A percentile compares a stretch with the other conserved stretches of the same genome.
Evolutionary conservation across 2,113 vertebrate genomes (phyloP).

Genomic region (Gymnorhina tibicen): DNA sequence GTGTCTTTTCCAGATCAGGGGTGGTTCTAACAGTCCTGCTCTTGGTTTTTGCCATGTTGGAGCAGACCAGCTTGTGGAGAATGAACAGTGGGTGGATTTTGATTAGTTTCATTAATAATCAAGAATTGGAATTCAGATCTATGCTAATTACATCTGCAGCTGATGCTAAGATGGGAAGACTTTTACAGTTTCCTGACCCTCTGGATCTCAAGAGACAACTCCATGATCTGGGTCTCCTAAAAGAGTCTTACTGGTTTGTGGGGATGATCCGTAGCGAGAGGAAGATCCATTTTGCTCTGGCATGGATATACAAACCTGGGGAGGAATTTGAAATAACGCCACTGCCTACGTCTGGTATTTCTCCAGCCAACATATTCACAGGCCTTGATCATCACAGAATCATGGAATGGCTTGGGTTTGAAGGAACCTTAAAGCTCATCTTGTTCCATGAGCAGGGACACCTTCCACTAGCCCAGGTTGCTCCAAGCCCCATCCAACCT

Average conservation of each 20-base stretch:
- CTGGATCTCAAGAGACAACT: neutral
- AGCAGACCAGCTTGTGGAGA: neutral
- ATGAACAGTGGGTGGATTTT: neutral
- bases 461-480: neutral
- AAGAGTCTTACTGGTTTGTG: neutral
- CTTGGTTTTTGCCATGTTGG: neutral
- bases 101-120: neutral
- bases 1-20: neutral
- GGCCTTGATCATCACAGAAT: neutral
- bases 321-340: neutral
- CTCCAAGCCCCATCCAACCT: rapidly evolving
- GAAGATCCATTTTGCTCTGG: neutral
- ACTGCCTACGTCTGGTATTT: neutral
- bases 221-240: neutral
- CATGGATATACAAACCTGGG: neutral
- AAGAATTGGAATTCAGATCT: neutral
- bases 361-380: neutral
- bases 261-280: neutral
- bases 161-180: neutral
- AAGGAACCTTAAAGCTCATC: neutral
- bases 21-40: neutral
- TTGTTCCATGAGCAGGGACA: neutral
- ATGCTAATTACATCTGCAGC: neutral
- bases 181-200: neutral
- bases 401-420: neutral